Percentiles rank a stretch among this genome's conserved stretches.
phyloP scores from a whole-genome alignment of 1,140 invertebrate species.

The Linepithema humile region DNA sequence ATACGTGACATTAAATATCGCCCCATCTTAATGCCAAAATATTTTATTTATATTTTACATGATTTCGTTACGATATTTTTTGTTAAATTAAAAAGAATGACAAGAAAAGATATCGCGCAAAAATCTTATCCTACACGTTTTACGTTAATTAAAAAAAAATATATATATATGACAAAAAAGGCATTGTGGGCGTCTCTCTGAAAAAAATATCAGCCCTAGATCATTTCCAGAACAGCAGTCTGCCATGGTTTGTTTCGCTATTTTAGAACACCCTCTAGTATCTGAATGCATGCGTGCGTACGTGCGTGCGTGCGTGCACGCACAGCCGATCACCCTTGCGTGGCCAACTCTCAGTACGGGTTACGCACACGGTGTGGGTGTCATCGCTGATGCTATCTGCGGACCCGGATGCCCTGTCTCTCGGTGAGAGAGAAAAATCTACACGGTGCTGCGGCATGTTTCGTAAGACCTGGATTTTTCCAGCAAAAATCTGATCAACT shows the following conservation, averaged over 20 bases:
- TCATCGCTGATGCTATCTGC: slow-evolving; percentile 46
- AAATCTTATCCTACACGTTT: background rate
- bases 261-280: slow-evolving; percentile 28
- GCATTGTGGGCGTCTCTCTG: too few species aligned
- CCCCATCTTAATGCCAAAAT: background rate
- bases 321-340: slow-evolving; percentile 31
- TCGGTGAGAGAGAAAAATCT: slow-evolving; percentile 14
- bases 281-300: background rate
- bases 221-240: background rate
- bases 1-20: background rate
- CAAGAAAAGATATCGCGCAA: background rate
- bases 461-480: slow-evolving; percentile 1
- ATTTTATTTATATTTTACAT: background rate
- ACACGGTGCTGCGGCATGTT: background rate
- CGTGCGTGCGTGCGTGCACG: slow-evolving; percentile 31
- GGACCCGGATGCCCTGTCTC: background rate
- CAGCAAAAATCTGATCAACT: slow-evolving; percentile 10
- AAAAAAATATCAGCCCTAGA: background rate
- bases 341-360: slow-evolving; percentile 16
- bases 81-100: background rate
- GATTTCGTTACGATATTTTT: background rate
- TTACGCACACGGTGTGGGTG: slow-evolving; percentile 33
- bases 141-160: too few species aligned
- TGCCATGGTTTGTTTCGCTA: slow-evolving; percentile 5
- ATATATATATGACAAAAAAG: too few species aligned